These are phyloP conservation scores for Sorex fumeus DNA, from an alignment of 2,113 vertebrate species.

Conservation along the genomic window DNA sequence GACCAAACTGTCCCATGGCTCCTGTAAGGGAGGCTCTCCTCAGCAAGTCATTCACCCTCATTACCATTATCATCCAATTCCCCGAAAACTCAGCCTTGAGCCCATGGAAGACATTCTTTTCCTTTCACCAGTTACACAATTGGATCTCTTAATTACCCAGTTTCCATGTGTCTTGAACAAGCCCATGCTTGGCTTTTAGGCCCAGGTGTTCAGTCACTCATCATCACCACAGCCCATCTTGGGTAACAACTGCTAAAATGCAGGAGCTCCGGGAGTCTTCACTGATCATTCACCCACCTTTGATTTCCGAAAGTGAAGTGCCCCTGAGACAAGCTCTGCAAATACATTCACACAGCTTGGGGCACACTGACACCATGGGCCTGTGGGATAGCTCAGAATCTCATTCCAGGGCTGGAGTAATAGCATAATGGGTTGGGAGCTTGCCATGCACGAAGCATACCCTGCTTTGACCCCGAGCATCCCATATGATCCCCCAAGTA, in stretches of 20 bases:
- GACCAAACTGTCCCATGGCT: background rate
- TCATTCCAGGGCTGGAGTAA: no score
- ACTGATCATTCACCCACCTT: background rate
- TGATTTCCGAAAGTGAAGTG: background rate
- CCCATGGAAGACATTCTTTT: slow-evolving; percentile 1
- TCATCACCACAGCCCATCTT: background rate
- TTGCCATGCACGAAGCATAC: no score
- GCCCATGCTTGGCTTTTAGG: background rate
- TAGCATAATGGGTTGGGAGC: no score
- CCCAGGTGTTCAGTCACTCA: slow-evolving; percentile 46
- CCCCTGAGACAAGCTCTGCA: background rate
- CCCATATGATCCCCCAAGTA: no score
- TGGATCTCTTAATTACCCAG: slow-evolving; percentile 16
- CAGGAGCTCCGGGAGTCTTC: slow-evolving; percentile 1
- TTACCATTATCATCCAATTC: slow-evolving; percentile 16
- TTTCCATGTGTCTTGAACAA: slow-evolving; percentile 13
- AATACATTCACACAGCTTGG: no score
- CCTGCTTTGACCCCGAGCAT: no score
- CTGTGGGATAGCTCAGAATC: background rate
- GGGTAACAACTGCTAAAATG: background rate
- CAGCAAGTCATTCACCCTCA: background rate
- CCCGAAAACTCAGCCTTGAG: slow-evolving; percentile 19
- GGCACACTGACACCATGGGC: no score
- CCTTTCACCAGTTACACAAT: slow-evolving; percentile 37
- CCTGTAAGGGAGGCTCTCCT: background rate